These are phyloP conservation scores for Scarus forsteni DNA, from an alignment of 2,797 vertebrate genomes.

Conservation along the genomic window DNA sequence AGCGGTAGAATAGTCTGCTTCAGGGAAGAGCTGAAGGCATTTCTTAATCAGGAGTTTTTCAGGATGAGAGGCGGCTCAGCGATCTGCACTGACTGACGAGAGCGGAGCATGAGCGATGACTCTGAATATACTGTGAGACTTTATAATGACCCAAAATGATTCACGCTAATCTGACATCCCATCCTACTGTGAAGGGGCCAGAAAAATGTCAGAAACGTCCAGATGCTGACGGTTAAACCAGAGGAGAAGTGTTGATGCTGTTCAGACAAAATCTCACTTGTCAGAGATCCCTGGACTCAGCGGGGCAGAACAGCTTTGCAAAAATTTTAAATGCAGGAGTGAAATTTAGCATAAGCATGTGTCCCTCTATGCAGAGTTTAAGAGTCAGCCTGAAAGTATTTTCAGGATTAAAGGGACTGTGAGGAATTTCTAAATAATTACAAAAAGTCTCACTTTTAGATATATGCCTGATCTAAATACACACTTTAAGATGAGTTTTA, in stretches of 20 bases:
- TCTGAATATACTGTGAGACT: slow-evolving; percentile 14
- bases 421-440: too few relatives aligned
- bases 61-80: slow-evolving; percentile 41
- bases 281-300: neutral
- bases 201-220: slow-evolving; percentile 18
- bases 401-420: neutral
- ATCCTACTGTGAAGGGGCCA: slow-evolving; percentile 1
- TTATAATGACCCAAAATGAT: slow-evolving; percentile 45
- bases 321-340: neutral
- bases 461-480: too few relatives aligned
- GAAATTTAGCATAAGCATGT: neutral
- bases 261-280: neutral
- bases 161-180: slow-evolving; percentile 32
- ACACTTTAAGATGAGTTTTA: too few relatives aligned
- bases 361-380: neutral
- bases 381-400: neutral
- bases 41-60: slow-evolving; percentile 52
- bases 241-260: neutral
- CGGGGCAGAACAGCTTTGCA: neutral
- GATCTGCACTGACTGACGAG: slow-evolving; percentile 53
- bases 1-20: slow-evolving; percentile 17
- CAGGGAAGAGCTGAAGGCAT: slow-evolving; percentile 22
- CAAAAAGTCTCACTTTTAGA: too few relatives aligned
- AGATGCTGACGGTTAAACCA: slow-evolving; percentile 1
- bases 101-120: slow-evolving; percentile 34